phyloP scores from a whole-genome alignment of 2,888 invertebrate species.

The Brenthis daphne region DNA sequence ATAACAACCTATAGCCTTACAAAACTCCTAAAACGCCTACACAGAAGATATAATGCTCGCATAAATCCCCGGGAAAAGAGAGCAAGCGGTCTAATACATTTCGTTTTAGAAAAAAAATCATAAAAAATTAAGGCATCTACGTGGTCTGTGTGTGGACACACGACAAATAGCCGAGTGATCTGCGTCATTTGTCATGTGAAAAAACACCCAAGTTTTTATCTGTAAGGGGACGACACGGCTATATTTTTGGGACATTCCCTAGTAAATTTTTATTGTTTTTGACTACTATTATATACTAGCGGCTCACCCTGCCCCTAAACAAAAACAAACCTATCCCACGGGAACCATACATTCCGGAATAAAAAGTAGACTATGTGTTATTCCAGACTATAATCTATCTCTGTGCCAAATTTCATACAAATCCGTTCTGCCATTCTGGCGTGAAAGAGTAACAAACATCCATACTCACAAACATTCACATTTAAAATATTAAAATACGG shows the following conservation, averaged over 20 bases:
- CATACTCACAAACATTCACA: no score
- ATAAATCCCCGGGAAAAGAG: constrained; percentile 52
- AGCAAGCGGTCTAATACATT: constrained; percentile 60
- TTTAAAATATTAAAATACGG: no score
- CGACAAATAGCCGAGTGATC: constrained; percentile 61
- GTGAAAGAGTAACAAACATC: no score
- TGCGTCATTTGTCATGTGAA: constrained; percentile 62
- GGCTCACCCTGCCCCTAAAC: no score
- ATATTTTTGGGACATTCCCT: constrained; percentile 2
- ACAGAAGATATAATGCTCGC: constrained; percentile 21
- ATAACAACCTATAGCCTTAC: no score
- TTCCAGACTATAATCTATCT: no score
- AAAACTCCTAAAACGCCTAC: constrained; percentile 14
- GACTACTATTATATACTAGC: no score
- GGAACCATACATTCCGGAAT: no score
- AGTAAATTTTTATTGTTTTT: neutral
- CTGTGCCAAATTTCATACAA: no score
- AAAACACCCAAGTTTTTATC: constrained; percentile 37
- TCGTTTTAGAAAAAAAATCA: constrained; percentile 60
- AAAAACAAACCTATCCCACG: no score
- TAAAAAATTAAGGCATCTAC: constrained; percentile 62
- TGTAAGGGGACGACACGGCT: constrained; percentile 11
- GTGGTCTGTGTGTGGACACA: constrained; percentile 43
- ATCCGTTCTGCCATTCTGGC: no score
- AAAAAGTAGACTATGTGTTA: no score